Conservation (phyloP, 2,113 vertebrate species). For the Scartelaos histophorus region DNA sequence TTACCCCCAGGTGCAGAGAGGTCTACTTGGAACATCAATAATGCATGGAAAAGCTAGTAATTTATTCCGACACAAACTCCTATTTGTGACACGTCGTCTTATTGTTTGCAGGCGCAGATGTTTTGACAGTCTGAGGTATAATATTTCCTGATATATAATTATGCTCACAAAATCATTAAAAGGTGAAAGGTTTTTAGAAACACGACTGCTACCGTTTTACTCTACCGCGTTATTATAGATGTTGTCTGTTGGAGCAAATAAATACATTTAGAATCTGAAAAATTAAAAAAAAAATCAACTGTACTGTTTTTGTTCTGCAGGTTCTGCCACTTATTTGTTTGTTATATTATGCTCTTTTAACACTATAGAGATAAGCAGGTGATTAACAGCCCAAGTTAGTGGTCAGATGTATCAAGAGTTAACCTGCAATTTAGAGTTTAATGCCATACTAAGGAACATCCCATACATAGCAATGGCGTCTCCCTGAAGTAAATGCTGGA, state of each 20-base stretch:
- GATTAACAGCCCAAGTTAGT: no score
- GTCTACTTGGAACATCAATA: slow-evolving; percentile 65
- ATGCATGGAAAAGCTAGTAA: slow-evolving; percentile 50
- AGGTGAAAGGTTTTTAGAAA: not conserved
- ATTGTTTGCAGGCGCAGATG: slow-evolving; percentile 11
- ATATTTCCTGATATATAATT: not conserved
- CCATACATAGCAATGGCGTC: no score
- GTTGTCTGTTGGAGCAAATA: not conserved
- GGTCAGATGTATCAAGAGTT: no score
- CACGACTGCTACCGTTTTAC: not conserved
- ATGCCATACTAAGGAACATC: no score
- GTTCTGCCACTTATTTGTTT: no score
- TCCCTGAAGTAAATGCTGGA: no score
- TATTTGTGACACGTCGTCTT: slow-evolving; percentile 37
- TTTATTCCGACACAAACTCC: slow-evolving; percentile 55
- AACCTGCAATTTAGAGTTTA: no score
- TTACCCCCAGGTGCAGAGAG: slow-evolving; percentile 45
- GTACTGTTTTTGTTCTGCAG: no score
- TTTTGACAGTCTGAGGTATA: not conserved
- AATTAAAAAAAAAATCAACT: no score
- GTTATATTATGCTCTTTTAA: no score
- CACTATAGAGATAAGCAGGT: no score
- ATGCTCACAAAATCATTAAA: not conserved
- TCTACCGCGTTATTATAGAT: not conserved
- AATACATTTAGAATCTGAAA: no score